Evolutionary conservation across 2,113 vertebrate species (phyloP), one percentile per base, ranked within the genome.

Genomic region (Mus spicilegus): DNA sequence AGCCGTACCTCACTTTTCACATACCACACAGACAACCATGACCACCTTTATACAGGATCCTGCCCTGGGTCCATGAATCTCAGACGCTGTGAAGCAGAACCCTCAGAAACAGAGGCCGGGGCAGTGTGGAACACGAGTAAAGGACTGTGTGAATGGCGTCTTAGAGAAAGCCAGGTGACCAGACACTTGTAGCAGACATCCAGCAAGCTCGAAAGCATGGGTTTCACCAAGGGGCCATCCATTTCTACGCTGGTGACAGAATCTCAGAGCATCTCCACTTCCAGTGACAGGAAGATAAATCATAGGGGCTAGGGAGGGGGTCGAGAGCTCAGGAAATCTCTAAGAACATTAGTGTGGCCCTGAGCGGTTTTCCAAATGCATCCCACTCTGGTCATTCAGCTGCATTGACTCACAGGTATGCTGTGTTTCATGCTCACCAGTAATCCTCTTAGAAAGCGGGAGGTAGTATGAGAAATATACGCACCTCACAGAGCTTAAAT

Each of bases 391-490:
- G 3, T 24, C 77, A 0, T 12, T 84, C 75, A 0, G 0, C 72
- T 1, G 19, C 14, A 3, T 7, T 19, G 9, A 5, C 10, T 9
- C 2, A 4, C 22, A 8, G 0, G 2, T 3, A 0, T 0, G 36
- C 33, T 12, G 16, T 4, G 36, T 42, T 51, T 72, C 56, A 11
- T 49, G 19, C 46, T 61, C 85, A 3, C 6, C n/a, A 9, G 14
- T 0, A 2, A 7, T 7, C 16, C 36, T 39, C 33, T 19, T 7
- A 7, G 46, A 20, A 67, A 82, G 33, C 20, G 9, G 39, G 63
- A 2, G 73, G 58, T 11, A 19, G 56, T 49, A 33, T 6, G 70
- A 69, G 51, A 51, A 67, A 30, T 26, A 0, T 1, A 17, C 77
- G 30, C 0, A 1, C 2, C 0, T 46, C 61, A 0, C 14, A 0